Percentiles rank a stretch among this genome's conserved stretches.
phyloP scores from a whole-genome alignment of 2,888 invertebrate species.

The Eueremaeus valkanovi region DNA sequence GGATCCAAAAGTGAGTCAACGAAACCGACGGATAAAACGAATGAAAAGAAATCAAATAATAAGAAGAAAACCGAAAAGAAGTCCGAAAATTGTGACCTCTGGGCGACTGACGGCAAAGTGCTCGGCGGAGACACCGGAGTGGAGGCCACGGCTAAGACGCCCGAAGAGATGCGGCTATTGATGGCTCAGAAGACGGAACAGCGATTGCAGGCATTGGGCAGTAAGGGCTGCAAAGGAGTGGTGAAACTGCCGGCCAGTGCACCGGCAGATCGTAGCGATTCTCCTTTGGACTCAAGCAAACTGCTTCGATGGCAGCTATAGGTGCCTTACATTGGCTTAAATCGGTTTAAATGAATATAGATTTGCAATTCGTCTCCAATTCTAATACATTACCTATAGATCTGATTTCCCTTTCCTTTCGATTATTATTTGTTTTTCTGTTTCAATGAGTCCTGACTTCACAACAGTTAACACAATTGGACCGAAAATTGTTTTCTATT shows the following conservation, averaged over 20 bases:
- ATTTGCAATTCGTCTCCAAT: too few relatives aligned
- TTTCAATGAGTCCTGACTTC: too few relatives aligned
- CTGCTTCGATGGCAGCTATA: not conserved
- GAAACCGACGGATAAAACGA: not conserved
- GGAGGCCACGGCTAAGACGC: not conserved
- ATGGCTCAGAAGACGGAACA: not conserved
- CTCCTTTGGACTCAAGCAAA: not conserved
- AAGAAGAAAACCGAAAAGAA: not conserved
- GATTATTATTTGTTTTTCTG: too few relatives aligned
- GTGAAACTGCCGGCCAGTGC: not conserved
- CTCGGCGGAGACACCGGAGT: not conserved
- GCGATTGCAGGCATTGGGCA: not conserved
- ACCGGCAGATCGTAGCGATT: not conserved
- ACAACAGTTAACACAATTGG: too few relatives aligned
- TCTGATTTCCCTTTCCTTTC: too few relatives aligned
- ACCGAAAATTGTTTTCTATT: too few relatives aligned
- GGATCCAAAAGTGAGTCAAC: not conserved
- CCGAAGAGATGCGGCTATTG: not conserved
- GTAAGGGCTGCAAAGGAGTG: not conserved
- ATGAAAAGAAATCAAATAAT: not conserved
- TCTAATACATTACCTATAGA: too few relatives aligned
- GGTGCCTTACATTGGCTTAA: not conserved
- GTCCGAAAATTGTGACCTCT: not conserved
- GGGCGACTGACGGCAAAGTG: not conserved
- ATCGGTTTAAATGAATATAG: too few relatives aligned